Evolutionary conservation across 2,113 vertebrate species (phyloP).

Genomic region (Oryzias woworae): DNA sequence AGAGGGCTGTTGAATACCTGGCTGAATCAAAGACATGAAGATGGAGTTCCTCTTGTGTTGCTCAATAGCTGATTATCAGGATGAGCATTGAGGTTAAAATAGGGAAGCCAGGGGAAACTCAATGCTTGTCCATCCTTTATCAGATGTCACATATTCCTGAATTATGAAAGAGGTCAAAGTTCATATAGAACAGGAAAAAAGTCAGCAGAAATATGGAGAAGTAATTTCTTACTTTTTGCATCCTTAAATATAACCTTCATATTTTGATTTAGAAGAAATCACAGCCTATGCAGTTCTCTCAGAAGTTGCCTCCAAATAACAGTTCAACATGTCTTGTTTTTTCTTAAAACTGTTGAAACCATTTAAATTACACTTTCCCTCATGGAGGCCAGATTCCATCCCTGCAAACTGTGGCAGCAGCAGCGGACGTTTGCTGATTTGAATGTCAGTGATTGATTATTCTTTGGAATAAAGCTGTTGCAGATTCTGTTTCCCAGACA

Average conservation of each 20-base stretch:
- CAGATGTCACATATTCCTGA: neutral
- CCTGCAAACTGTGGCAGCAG: neutral
- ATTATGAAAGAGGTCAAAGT: neutral
- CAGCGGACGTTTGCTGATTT: neutral
- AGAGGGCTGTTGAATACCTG: slow-evolving; percentile 14
- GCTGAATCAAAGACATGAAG: slow-evolving; percentile 32
- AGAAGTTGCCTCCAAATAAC: too few species aligned
- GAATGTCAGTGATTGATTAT: neutral
- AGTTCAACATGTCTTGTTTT: too few species aligned
- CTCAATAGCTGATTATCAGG: slow-evolving; percentile 31
- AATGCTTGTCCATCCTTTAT: neutral
- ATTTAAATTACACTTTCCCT: too few species aligned
- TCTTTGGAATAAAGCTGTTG: neutral
- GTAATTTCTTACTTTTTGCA: too few species aligned
- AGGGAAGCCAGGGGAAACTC: slow-evolving; percentile 1
- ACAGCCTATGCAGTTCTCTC: too few species aligned
- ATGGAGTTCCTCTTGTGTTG: slow-evolving; percentile 24
- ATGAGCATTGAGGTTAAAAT: slow-evolving; percentile 27
- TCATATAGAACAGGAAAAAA: too few species aligned
- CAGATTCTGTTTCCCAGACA: slow-evolving; percentile 2
- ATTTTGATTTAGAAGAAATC: too few species aligned
- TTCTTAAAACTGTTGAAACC: too few species aligned
- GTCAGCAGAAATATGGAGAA: too few species aligned
- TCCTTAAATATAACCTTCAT: too few species aligned
- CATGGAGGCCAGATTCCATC: neutral